Evolutionary conservation across 2,113 vertebrate species (phyloP).

Genomic region (Sapajus apella): DNA sequence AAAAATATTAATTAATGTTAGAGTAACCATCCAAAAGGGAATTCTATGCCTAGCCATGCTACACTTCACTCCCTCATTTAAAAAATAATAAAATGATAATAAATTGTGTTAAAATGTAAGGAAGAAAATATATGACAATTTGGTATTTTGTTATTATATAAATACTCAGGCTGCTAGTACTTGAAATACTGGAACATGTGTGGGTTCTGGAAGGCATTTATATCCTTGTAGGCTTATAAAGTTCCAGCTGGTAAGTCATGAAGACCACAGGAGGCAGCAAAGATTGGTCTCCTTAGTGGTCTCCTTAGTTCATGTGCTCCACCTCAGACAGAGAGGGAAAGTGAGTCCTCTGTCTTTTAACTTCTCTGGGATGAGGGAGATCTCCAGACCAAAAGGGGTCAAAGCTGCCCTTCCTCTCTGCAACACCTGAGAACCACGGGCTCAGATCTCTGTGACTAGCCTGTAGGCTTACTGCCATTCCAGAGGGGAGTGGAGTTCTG

Average conservation of each 20-base stretch:
- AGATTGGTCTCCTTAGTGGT: neutral
- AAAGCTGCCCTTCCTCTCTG: neutral
- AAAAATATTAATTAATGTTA: neutral
- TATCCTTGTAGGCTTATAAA: neutral
- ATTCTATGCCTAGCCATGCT: neutral
- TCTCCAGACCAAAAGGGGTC: neutral
- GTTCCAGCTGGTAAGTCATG: neutral
- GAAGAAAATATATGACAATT: neutral
- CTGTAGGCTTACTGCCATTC: neutral
- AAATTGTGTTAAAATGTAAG: neutral
- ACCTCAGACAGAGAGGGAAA: neutral
- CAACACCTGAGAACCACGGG: neutral
- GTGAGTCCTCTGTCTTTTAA: neutral
- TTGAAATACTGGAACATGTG: neutral
- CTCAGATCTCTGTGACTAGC: neutral
- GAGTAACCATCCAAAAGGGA: neutral
- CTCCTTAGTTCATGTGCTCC: neutral
- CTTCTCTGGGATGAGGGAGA: neutral
- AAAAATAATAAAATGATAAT: neutral
- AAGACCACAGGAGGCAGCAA: neutral
- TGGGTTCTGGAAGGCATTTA: neutral
- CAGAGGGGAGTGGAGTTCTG: neutral
- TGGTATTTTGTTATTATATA: neutral
- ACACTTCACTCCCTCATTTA: neutral
- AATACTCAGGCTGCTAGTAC: neutral